Conservation (phyloP, 2,797 vertebrate genomes). For the Fistularia commersonii region DNA sequence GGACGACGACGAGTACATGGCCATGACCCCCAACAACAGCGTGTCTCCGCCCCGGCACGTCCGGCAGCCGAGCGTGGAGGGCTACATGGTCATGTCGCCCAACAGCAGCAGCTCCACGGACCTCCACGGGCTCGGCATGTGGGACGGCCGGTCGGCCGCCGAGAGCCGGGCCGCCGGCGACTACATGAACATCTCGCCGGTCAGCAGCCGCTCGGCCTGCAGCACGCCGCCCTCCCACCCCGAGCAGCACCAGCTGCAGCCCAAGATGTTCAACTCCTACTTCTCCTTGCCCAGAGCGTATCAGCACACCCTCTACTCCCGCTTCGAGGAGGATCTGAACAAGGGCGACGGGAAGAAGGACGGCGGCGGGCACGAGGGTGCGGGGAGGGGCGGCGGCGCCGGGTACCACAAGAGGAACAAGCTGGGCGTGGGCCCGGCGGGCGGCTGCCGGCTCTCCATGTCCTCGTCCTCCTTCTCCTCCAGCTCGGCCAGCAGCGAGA, state of each 20-base stretch:
- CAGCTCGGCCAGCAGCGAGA: slow-evolving; percentile 83
- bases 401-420: slow-evolving; percentile 71
- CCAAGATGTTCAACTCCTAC: slow-evolving; percentile 78
- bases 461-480: slow-evolving; percentile 82
- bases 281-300: slow-evolving; percentile 79
- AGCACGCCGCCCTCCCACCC: slow-evolving; percentile 74
- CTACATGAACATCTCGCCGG: slow-evolving; percentile 84
- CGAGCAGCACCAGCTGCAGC: slow-evolving; percentile 70
- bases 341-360: slow-evolving; percentile 67
- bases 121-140: slow-evolving; percentile 66
- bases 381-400: slow-evolving; percentile 50
- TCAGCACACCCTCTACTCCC: slow-evolving; percentile 74
- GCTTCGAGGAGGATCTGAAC: slow-evolving; percentile 76
- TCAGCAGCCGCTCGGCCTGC: slow-evolving; percentile 75
- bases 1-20: slow-evolving; percentile 81
- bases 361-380: slow-evolving; percentile 37
- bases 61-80: slow-evolving; percentile 62
- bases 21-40: slow-evolving; percentile 78
- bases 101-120: slow-evolving; percentile 76
- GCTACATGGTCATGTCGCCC: slow-evolving; percentile 84
- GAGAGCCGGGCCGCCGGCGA: slow-evolving; percentile 72
- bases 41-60: slow-evolving; percentile 79
- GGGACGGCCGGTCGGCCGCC: slow-evolving; percentile 69
- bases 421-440: slow-evolving; percentile 58
- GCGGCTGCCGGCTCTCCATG: slow-evolving; percentile 75